phyloP scores from a whole-genome alignment of 1,140 invertebrate species.

The Dendroctonus valens region DNA sequence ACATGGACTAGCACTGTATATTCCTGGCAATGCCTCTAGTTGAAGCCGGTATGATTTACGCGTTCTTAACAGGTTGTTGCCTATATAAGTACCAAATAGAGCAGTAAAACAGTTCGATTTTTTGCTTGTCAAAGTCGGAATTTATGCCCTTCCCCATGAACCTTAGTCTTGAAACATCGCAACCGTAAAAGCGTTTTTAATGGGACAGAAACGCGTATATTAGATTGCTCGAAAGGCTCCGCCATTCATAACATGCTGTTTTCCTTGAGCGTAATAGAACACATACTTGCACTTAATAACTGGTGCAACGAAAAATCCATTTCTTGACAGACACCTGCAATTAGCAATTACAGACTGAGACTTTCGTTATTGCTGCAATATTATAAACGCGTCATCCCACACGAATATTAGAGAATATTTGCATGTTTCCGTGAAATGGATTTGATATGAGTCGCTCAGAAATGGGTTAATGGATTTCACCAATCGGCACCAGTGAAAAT shows the following conservation, averaged over 20 bases:
- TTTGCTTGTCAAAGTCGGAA: not conserved
- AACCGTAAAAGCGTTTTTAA: constrained; percentile 1
- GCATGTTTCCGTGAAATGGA: not conserved
- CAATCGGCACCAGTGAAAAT: too few relatives aligned
- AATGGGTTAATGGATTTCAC: too few relatives aligned
- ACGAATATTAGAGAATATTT: constrained; percentile 1
- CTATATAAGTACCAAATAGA: too few relatives aligned
- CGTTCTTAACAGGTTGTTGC: too few relatives aligned
- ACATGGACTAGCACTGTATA: too few relatives aligned
- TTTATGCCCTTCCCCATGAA: not conserved
- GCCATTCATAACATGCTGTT: constrained; percentile 20
- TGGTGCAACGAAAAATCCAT: constrained; percentile 13
- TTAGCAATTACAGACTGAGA: constrained; percentile 26
- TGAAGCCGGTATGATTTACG: too few relatives aligned
- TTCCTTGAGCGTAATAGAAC: constrained; percentile 25
- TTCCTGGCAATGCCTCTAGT: too few relatives aligned
- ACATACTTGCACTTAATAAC: not conserved
- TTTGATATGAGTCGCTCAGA: too few relatives aligned
- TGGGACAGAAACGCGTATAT: constrained; percentile 8
- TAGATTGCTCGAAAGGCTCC: constrained; percentile 8
- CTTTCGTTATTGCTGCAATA: constrained; percentile 19
- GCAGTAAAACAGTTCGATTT: not conserved
- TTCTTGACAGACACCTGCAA: constrained; percentile 25
- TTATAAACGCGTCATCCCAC: constrained; percentile 11
- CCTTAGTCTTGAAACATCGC: not conserved